A percentile compares a stretch with the other conserved stretches of the same genome.
These are phyloP conservation scores for Argopecten irradians DNA, from an alignment of 1,140 invertebrate genomes.

Conservation along the genomic window DNA sequence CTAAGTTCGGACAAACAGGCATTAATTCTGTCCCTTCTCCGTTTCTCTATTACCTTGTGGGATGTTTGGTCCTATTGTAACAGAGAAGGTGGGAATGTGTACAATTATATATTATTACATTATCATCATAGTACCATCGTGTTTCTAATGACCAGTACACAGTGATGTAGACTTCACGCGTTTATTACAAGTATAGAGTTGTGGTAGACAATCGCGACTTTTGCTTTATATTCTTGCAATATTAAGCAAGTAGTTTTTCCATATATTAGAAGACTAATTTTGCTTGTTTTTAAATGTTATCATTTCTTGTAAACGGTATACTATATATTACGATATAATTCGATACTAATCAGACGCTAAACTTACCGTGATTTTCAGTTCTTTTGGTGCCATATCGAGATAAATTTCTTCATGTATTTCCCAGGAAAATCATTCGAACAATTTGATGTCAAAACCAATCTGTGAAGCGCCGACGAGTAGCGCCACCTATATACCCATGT, in stretches of 20 bases:
- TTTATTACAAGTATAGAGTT: no score
- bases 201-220: no score
- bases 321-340: no score
- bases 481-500: background rate
- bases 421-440: background rate
- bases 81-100: background rate
- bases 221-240: no score
- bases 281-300: no score
- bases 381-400: background rate
- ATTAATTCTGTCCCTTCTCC: conserved; percentile 90
- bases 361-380: background rate
- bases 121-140: background rate
- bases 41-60: conserved; percentile 87
- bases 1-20: conserved; percentile 88
- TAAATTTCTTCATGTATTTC: background rate
- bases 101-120: background rate
- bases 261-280: no score
- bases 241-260: no score
- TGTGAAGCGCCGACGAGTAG: background rate
- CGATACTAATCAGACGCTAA: background rate
- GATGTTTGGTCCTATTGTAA: conserved; percentile 56
- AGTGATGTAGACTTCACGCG: no score
- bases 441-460: conserved; percentile 2
- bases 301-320: no score
- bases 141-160: no score